A percentile compares a stretch with the other conserved stretches of the same genome.
Conservation (phyloP, 1,140 invertebrate genomes). For the Cylas formicarius region DNA sequence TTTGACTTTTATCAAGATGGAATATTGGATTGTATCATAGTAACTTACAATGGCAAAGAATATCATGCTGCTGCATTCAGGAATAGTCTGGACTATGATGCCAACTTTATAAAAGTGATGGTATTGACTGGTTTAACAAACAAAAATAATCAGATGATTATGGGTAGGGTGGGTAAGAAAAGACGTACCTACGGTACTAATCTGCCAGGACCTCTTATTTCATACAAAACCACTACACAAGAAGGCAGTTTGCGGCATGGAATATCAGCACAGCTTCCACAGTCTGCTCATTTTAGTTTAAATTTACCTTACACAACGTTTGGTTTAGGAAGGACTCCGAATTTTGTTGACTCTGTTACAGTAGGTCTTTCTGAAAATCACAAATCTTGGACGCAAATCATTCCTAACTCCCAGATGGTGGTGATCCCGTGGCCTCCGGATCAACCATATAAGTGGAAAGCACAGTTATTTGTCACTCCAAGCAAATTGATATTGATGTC, state of each 20-base stretch:
- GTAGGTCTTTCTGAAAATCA: slow-evolving; percentile 69
- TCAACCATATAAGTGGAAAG: slow-evolving; percentile 78
- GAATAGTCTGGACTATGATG: slow-evolving; percentile 86
- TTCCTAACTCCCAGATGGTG: slow-evolving; percentile 90
- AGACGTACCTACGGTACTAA: slow-evolving; percentile 65
- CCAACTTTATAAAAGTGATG: slow-evolving; percentile 93
- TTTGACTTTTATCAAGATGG: slow-evolving; percentile 87
- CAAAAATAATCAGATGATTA: slow-evolving; percentile 57
- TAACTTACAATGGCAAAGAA: slow-evolving; percentile 50
- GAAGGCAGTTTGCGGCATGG: slow-evolving; percentile 67
- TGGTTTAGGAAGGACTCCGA: slow-evolving; percentile 91
- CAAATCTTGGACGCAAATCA: slow-evolving; percentile 83
- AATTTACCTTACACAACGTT: slow-evolving; percentile 93
- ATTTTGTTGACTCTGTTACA: slow-evolving; percentile 88
- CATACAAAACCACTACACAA: slow-evolving; percentile 78
- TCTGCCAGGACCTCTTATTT: slow-evolving; percentile 74
- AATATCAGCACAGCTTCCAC: slow-evolving; percentile 79
- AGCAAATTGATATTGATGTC: slow-evolving; percentile 90
- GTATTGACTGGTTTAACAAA: slow-evolving; percentile 80
- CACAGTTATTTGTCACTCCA: slow-evolving; percentile 92
- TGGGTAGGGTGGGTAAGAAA: slow-evolving; percentile 64
- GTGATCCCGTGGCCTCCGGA: slow-evolving; percentile 82
- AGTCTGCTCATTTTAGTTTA: slow-evolving; percentile 85
- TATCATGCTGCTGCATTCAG: slow-evolving; percentile 67
- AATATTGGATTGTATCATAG: slow-evolving; percentile 73